Conservation (phyloP, 2,113 vertebrate species). For the Prolemur simus region DNA sequence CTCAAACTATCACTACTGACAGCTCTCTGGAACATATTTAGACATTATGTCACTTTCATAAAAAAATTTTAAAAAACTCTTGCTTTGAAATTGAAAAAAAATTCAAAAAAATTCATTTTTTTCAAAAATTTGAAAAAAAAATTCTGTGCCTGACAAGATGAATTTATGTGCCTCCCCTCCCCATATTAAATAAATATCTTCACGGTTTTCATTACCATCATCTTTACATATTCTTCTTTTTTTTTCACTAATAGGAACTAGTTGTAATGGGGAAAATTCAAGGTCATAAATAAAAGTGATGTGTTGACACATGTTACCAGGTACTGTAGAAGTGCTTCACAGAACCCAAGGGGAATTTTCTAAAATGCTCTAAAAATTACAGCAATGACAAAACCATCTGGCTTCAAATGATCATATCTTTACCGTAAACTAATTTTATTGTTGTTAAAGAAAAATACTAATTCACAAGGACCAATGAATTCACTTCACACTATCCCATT, state of each 20-base stretch:
- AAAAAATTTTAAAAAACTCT: neutral
- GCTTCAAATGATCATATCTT: neutral
- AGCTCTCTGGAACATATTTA: constrained; percentile 30
- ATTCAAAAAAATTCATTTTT: no score
- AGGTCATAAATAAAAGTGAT: constrained; percentile 38
- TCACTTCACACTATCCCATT: neutral
- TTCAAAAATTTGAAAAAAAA: no score
- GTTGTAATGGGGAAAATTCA: neutral
- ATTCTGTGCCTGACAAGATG: neutral
- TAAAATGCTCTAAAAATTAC: constrained; percentile 27
- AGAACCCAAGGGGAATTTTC: neutral
- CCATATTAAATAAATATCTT: neutral
- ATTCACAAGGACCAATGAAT: neutral
- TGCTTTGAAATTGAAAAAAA: neutral
- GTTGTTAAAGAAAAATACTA: neutral
- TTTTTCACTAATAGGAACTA: neutral
- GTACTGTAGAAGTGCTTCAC: neutral
- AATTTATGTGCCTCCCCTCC: neutral
- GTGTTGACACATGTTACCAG: neutral
- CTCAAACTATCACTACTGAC: neutral
- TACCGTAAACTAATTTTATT: neutral
- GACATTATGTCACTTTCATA: neutral
- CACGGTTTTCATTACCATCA: neutral
- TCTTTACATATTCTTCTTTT: neutral
- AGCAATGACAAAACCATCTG: constrained; percentile 39